These are phyloP conservation scores for Protobothrops flavoviridis DNA, from an alignment of 2,113 vertebrate species.

Conservation along the genomic window DNA sequence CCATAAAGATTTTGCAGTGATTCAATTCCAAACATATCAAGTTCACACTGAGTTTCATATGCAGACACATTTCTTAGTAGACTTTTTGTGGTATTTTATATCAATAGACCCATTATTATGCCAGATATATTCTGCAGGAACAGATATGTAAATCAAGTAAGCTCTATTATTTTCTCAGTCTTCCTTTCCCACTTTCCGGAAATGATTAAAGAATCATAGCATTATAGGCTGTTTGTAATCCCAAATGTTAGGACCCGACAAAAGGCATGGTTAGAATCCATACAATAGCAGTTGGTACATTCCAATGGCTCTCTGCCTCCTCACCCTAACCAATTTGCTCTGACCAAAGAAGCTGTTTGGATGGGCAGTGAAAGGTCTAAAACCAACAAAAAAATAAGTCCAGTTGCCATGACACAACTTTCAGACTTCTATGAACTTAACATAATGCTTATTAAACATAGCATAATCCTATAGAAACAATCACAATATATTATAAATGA, in stretches of 20 bases:
- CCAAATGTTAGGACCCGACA: background rate
- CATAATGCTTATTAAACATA: background rate
- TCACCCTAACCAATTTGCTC: background rate
- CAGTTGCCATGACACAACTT: background rate
- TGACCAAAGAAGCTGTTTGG: background rate
- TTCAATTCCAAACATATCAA: background rate
- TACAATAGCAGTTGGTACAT: background rate
- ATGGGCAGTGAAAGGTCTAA: background rate
- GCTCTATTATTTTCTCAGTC: background rate
- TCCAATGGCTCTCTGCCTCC: background rate
- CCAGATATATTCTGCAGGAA: background rate
- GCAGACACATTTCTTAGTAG: background rate
- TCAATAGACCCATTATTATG: background rate
- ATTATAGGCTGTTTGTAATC: background rate
- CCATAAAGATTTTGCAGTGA: background rate
- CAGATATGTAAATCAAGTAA: background rate
- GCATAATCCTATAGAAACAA: background rate
- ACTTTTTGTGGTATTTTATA: background rate
- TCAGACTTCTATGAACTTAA: background rate
- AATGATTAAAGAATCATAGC: background rate
- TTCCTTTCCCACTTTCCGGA: background rate
- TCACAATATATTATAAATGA: background rate
- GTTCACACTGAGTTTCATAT: background rate
- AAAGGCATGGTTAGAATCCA: background rate
- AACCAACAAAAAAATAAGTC: background rate